Conservation (phyloP, 2,797 vertebrate species). For the Protosalanx chinensis region DNA sequence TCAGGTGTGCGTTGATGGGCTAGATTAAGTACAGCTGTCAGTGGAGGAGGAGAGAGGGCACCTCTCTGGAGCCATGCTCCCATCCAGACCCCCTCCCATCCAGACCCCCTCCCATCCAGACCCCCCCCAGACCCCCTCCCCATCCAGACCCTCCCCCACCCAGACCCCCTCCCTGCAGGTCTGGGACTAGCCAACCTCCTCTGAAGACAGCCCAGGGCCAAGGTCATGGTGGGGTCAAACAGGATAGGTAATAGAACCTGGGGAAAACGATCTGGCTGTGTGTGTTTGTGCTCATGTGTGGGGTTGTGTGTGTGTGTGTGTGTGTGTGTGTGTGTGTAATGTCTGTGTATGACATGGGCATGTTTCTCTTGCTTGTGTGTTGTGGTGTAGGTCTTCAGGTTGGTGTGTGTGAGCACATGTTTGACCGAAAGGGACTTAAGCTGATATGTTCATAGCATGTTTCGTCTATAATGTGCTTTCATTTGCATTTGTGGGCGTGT, state of each 20-base stretch:
- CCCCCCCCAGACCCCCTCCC: too few species aligned
- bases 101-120: too few species aligned
- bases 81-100: not conserved
- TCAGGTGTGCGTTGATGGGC: not conserved
- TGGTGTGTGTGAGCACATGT: not conserved
- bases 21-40: not conserved
- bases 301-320: not conserved
- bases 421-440: not conserved
- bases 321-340: not conserved
- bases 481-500: not conserved
- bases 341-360: not conserved
- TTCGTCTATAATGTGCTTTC: not conserved
- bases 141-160: too few species aligned
- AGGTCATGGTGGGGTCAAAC: not conserved
- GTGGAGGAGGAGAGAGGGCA: not conserved
- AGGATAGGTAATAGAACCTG: not conserved
- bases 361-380: not conserved
- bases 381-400: not conserved
- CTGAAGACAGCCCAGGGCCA: not conserved
- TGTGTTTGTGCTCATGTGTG: too few species aligned
- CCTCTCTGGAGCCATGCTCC: not conserved
- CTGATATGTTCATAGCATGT: not conserved
- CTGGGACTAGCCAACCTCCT: too few species aligned
- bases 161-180: too few species aligned
- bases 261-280: not conserved